Evolutionary conservation across 2,797 vertebrate species (phyloP).

Genomic region (Pangasius sanitwongsei): DNA sequence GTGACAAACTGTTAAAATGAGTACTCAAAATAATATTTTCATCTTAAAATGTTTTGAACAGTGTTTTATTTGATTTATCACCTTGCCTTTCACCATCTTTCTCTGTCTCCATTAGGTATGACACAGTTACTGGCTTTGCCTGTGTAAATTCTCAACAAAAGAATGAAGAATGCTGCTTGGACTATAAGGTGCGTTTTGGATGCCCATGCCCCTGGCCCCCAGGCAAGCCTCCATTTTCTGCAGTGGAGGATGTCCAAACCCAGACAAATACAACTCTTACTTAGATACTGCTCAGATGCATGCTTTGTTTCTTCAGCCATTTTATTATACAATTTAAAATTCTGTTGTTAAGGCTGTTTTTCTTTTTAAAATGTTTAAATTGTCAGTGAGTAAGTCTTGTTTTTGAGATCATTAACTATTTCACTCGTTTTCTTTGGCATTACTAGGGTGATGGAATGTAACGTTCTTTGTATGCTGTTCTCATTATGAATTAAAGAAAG

Average conservation of each 20-base stretch:
- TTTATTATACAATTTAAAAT: neutral
- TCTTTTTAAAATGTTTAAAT: neutral
- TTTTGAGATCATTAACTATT: neutral
- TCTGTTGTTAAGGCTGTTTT: too few relatives aligned
- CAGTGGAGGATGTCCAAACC: too few relatives aligned
- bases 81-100: neutral
- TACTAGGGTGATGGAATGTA: conserved; percentile 3
- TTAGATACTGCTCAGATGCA: neutral
- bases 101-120: conserved; percentile 1
- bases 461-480: neutral
- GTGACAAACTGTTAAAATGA: neutral
- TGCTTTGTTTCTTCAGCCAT: neutral
- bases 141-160: conserved; percentile 20
- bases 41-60: neutral
- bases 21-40: neutral
- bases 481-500: neutral
- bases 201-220: conserved; percentile 16
- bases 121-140: conserved; percentile 1
- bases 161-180: conserved; percentile 25
- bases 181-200: conserved; percentile 35
- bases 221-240: too few relatives aligned
- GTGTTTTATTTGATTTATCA: neutral
- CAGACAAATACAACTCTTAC: neutral
- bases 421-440: neutral
- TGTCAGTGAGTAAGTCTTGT: neutral